Base-by-base conservation (phyloP, 2,797 vertebrate species). In the Phrynocephalus vlangalii region DNA sequence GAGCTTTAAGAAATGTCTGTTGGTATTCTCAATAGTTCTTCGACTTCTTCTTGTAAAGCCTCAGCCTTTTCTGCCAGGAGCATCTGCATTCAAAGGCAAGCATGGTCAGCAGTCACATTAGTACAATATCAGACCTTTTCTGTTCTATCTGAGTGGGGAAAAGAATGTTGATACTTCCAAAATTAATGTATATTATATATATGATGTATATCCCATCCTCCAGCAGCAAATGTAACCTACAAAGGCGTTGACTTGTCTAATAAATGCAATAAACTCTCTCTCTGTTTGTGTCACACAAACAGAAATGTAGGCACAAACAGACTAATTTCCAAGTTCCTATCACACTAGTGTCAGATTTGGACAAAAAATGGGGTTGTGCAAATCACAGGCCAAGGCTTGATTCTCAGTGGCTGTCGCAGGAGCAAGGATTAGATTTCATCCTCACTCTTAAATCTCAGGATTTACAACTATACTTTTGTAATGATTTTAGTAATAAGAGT, bases 21-120 rank as follows among this genome's bases (percentile, higher is more conserved):
- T 3, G 98, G 98, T 18, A 95, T 85, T 76, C 91, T 97, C 83
- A 99, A 89, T 79, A 99, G 95, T 16, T 98, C 98, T 85, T 99
- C 98, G 0, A 97, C 98, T 87, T 99, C 99, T 94, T 98, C 98
- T 94, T 98, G 98, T 13, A 99, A 96, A 88, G 98, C 98, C 66
- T 98, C 98, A 33, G 98, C 98, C 88, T 98, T 99, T 86, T 99
- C 98, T 90, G 95, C 98, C 86, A 99, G 87, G 13, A 99, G 95
- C 98, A 99, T 99, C 99, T 99, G 79, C 20, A 89, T 71, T 0
- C 60, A 91, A 87, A 91, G 87, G 87, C 26, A 20, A 26, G 78
- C 6, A 87, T 56, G 0, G 38, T 44, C 1, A 86, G 28, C 85
- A 87, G 82, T 79, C 1, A 30, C 92, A 92, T 11, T 56, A 87